Evolutionary conservation across 2,888 invertebrate genomes (phyloP).

Genomic region (Melinaea menophilus): DNA sequence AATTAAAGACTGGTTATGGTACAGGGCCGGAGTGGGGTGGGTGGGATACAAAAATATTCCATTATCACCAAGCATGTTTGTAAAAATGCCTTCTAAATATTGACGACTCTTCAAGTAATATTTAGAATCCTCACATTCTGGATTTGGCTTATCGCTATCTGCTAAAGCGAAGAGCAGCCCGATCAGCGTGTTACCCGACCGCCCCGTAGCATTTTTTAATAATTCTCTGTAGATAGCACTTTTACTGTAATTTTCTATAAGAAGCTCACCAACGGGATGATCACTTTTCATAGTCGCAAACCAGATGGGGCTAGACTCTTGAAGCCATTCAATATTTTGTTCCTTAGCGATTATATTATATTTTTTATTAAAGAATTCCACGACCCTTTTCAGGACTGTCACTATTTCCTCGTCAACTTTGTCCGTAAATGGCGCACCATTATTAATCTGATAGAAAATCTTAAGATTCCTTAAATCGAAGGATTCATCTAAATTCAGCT

Average conservation of each 20-base stretch:
- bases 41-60: conserved; percentile 94
- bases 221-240: conserved; percentile 82
- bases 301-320: conserved; percentile 84
- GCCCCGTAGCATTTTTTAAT: conserved; percentile 84
- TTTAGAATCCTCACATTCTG: conserved; percentile 78
- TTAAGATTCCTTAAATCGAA: conserved; percentile 82
- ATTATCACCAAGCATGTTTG: conserved; percentile 87
- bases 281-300: conserved; percentile 83
- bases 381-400: conserved; percentile 79
- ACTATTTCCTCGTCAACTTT: conserved; percentile 86
- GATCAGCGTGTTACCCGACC: conserved; percentile 90
- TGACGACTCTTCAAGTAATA: conserved; percentile 79
- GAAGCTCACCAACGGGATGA: conserved; percentile 80
- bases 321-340: conserved; percentile 77
- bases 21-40: conserved; percentile 92
- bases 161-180: conserved; percentile 84
- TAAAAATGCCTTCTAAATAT: conserved; percentile 79
- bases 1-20: conserved; percentile 90
- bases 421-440: conserved; percentile 83
- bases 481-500: conserved; percentile 80
- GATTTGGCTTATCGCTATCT: conserved; percentile 79
- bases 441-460: conserved; percentile 89
- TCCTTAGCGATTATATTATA: conserved; percentile 79
- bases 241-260: conserved; percentile 80
- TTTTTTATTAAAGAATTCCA: conserved; percentile 72